Conservation (phyloP, 1,140 invertebrate species). For the Leucophenga varia region DNA sequence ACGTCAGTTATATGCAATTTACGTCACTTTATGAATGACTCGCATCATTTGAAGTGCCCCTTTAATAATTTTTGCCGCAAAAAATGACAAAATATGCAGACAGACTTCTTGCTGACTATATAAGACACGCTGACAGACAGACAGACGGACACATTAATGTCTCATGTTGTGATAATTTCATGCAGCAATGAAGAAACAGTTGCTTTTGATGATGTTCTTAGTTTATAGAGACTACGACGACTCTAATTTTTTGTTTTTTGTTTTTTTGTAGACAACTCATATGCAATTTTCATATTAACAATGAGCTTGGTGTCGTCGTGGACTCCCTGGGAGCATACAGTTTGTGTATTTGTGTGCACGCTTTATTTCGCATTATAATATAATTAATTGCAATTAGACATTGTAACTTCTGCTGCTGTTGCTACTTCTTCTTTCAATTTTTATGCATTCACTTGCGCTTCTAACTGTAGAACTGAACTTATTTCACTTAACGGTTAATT, state of each 20-base stretch:
- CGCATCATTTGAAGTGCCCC: too few species aligned
- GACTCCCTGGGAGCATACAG: not conserved
- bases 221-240: constrained; percentile 12
- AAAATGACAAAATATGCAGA: too few species aligned
- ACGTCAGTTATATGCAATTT: too few species aligned
- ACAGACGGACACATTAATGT: not conserved
- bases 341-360: not conserved
- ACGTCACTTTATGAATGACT: too few species aligned
- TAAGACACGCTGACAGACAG: too few species aligned
- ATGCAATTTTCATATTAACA: constrained; percentile 52
- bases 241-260: not conserved
- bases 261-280: too few species aligned
- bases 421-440: not conserved
- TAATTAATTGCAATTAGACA: constrained; percentile 49
- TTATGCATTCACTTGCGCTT: constrained; percentile 40
- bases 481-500: constrained; percentile 48
- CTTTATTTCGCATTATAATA: constrained; percentile 26
- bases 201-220: constrained; percentile 14
- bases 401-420: not conserved
- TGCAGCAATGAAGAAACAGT: constrained; percentile 28
- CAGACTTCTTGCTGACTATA: too few species aligned
- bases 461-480: constrained; percentile 37
- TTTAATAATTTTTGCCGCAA: too few species aligned
- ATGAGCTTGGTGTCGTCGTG: constrained; percentile 23
- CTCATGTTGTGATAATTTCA: constrained; percentile 14